These are phyloP conservation scores for Phoenicopterus ruber DNA, from an alignment of 2,113 vertebrate species.

Conservation along the genomic window DNA sequence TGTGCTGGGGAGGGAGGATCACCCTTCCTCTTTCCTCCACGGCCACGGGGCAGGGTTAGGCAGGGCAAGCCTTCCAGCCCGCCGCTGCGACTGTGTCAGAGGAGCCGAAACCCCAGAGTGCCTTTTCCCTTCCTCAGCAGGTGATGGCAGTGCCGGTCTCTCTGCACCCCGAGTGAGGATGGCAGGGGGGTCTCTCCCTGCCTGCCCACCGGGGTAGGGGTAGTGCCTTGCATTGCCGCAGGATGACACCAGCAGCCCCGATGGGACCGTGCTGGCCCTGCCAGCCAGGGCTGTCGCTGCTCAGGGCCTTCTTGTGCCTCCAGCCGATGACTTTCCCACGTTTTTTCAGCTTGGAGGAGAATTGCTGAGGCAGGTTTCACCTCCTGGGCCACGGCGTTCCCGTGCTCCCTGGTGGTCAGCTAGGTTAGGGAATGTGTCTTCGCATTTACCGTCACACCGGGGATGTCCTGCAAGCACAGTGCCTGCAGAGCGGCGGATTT, in stretches of 20 bases:
- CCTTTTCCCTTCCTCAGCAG: not conserved
- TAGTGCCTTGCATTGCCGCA: not conserved
- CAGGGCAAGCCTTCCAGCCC: not conserved
- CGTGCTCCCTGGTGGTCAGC: not conserved
- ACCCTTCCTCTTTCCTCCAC: not conserved
- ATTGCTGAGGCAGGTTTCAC: not conserved
- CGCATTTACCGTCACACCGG: rapidly evolving
- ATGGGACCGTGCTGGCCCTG: not conserved
- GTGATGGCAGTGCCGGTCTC: not conserved
- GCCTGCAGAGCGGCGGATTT: not conserved
- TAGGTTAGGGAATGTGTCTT: not conserved
- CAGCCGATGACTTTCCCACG: not conserved
- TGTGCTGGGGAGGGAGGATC: not conserved
- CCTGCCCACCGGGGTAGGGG: not conserved
- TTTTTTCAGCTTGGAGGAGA: not conserved
- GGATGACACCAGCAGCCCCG: not conserved
- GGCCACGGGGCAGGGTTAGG: not conserved
- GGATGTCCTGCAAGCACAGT: not conserved
- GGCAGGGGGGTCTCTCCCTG: not conserved
- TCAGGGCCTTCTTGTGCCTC: not conserved
- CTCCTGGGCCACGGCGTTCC: not conserved
- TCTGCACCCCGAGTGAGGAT: not conserved
- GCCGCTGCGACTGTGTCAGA: not conserved
- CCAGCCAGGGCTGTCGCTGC: not conserved
- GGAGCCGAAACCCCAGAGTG: not conserved